These are phyloP conservation scores for Ceyx cyanopectus DNA, from an alignment of 2,113 vertebrate species.

Conservation along the genomic window DNA sequence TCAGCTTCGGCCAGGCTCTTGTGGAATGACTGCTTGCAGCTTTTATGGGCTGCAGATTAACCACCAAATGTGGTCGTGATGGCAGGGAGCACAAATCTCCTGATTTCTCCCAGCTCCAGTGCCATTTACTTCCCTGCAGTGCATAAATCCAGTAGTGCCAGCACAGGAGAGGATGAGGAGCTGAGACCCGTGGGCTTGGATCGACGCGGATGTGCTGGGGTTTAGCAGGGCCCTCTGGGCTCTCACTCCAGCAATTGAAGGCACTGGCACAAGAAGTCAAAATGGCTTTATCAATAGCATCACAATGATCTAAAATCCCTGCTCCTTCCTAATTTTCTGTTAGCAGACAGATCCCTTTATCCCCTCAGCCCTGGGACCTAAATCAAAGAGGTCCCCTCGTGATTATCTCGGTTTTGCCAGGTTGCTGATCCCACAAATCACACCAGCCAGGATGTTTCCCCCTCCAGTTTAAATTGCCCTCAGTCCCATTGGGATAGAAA, in stretches of 20 bases:
- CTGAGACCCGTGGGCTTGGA: background rate
- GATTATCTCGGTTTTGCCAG: background rate
- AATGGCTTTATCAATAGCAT: background rate
- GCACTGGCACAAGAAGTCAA: background rate
- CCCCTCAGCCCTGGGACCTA: background rate
- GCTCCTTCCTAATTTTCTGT: background rate
- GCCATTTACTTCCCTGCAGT: background rate
- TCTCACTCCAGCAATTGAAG: background rate
- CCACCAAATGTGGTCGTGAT: background rate
- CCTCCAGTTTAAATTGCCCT: background rate
- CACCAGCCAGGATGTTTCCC: background rate
- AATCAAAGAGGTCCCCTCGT: background rate
- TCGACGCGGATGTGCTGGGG: fast-evolving
- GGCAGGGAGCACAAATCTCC: constrained; percentile 52
- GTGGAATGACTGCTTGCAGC: background rate
- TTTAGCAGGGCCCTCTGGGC: background rate
- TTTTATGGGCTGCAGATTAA: constrained; percentile 36
- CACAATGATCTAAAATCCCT: background rate
- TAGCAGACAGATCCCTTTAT: background rate
- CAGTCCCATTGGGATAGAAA: background rate
- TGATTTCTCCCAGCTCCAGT: background rate
- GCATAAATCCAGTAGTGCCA: background rate
- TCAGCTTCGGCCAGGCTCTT: background rate
- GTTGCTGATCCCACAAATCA: background rate
- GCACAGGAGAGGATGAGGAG: background rate